A percentile compares a stretch with the other conserved stretches of the same genome.
phyloP scores from a whole-genome alignment of 2,797 vertebrate species.

The Melopsittacus undulatus region DNA sequence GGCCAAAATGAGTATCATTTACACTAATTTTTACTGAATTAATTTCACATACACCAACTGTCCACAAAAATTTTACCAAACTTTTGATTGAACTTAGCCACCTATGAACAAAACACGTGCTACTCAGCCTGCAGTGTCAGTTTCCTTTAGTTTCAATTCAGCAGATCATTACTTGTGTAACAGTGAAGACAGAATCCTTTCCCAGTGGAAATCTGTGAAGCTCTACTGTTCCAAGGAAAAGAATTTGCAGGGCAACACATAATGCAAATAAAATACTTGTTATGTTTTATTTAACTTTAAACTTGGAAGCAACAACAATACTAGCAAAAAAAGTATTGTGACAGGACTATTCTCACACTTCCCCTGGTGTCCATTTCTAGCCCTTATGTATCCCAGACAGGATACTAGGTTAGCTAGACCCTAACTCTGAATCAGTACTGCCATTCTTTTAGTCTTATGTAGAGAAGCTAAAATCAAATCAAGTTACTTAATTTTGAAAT shows the following conservation, averaged over 20 bases:
- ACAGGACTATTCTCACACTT: background rate
- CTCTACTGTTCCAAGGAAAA: background rate
- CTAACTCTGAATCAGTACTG: background rate
- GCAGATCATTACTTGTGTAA: background rate
- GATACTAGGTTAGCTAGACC: background rate
- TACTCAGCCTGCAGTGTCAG: background rate
- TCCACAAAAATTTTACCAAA: background rate
- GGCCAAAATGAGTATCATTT: background rate
- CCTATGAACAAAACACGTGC: background rate
- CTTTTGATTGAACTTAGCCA: background rate
- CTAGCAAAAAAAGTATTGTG: background rate
- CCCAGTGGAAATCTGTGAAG: rapidly evolving
- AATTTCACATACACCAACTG: background rate
- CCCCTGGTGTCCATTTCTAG: rapidly evolving
- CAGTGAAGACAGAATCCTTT: background rate
- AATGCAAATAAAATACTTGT: background rate
- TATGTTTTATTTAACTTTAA: background rate
- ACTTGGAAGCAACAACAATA: background rate
- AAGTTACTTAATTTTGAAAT: background rate
- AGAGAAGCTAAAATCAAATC: background rate
- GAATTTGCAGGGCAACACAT: background rate
- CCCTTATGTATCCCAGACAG: background rate
- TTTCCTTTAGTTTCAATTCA: background rate
- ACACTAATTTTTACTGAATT: background rate
- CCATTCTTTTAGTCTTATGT: background rate